phyloP scores from a whole-genome alignment of 2,797 vertebrate species.

The Hirundo rustica region DNA sequence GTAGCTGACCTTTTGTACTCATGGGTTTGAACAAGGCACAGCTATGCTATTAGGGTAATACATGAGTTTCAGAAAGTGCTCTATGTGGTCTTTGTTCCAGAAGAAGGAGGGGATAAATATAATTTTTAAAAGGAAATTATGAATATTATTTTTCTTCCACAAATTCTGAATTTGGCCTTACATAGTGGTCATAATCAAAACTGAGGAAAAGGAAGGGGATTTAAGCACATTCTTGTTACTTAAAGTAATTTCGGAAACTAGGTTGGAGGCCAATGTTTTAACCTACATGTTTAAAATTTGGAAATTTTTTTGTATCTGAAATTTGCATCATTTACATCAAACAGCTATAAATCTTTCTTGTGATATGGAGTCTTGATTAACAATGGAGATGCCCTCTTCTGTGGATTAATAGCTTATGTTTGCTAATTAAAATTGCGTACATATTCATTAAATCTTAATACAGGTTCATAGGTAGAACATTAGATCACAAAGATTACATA shows the following conservation, averaged over 20 bases:
- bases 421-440: not conserved
- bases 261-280: not conserved
- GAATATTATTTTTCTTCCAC: not conserved
- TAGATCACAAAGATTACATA: not conserved
- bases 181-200: not conserved
- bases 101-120: no score
- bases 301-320: not conserved
- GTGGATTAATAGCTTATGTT: not conserved
- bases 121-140: not conserved
- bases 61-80: no score
- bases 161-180: not conserved
- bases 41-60: no score
- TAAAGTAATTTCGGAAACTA: constrained; percentile 46
- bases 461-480: not conserved
- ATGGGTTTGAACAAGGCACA: no score
- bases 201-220: not conserved
- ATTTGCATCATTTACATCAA: not conserved
- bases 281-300: not conserved
- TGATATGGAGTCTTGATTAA: not conserved
- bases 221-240: not conserved
- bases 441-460: not conserved
- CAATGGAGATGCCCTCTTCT: not conserved
- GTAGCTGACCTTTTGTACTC: no score
- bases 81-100: no score
- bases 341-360: not conserved